phyloP scores from a whole-genome alignment of 2,888 invertebrate genomes.

The Sarcophaga subvicina region DNA sequence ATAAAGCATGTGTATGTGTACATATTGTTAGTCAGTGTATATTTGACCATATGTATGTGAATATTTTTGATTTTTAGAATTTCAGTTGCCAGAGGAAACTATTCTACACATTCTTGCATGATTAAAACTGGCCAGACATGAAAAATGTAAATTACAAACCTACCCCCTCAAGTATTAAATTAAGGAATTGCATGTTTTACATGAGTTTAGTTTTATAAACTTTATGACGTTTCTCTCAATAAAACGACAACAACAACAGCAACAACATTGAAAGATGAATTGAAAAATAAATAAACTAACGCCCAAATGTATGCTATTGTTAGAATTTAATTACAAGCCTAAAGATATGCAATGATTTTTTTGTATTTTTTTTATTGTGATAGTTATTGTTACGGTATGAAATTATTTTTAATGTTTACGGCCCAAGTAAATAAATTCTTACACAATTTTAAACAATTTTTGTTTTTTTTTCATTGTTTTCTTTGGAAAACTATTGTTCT shows the following conservation, averaged over 20 bases:
- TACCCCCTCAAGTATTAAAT: conserved; percentile 39
- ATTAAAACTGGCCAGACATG: conserved; percentile 64
- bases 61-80: neutral
- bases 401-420: neutral
- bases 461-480: conserved; percentile 6
- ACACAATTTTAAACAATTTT: conserved; percentile 15
- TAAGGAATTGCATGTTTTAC: conserved; percentile 63
- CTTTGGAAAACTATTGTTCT: neutral
- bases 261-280: neutral
- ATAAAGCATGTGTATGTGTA: neutral
- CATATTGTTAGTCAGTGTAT: neutral
- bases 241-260: neutral
- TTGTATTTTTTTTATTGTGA: no score
- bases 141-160: conserved; percentile 55
- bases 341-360: conserved; percentile 48
- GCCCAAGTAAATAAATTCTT: neutral
- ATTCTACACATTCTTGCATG: conserved; percentile 12
- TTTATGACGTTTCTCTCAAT: conserved; percentile 20
- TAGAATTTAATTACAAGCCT: conserved; percentile 44
- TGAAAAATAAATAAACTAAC: neutral
- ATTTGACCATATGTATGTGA: neutral
- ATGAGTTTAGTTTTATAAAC: conserved; percentile 34
- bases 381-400: neutral
- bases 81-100: neutral
- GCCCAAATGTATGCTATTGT: conserved; percentile 37